phyloP scores from a whole-genome alignment of 2,888 invertebrate genomes.

The Lasioglossum malachurum region DNA sequence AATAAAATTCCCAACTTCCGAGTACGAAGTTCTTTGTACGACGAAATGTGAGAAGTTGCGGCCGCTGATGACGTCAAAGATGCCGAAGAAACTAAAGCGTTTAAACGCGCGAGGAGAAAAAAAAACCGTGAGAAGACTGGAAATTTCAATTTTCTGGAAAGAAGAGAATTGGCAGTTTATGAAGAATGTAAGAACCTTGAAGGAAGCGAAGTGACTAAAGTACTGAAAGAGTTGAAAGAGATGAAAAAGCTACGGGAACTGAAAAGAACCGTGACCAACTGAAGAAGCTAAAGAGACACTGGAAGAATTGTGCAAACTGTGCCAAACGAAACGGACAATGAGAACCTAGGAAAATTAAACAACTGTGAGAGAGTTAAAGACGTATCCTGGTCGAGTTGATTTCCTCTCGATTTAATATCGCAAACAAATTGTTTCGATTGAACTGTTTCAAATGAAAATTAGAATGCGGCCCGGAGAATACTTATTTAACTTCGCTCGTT shows the following conservation, averaged over 20 bases:
- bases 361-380: neutral
- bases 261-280: neutral
- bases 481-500: neutral
- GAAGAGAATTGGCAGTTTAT: neutral
- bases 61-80: neutral
- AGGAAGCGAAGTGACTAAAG: neutral
- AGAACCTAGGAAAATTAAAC: neutral
- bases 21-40: neutral
- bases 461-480: neutral
- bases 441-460: neutral
- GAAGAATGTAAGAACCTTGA: constrained; percentile 6
- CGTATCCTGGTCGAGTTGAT: neutral
- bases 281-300: neutral
- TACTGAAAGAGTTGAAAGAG: neutral
- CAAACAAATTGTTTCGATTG: neutral
- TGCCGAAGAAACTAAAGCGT: neutral
- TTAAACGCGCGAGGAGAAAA: neutral
- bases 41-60: neutral
- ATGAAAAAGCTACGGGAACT: neutral
- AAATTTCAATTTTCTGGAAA: neutral
- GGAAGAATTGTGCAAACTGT: neutral
- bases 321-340: neutral
- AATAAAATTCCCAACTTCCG: neutral
- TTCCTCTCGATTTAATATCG: neutral
- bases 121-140: neutral